Evolutionary conservation across 2,888 invertebrate species (phyloP).

Genomic region (Harmothoe impar): DNA sequence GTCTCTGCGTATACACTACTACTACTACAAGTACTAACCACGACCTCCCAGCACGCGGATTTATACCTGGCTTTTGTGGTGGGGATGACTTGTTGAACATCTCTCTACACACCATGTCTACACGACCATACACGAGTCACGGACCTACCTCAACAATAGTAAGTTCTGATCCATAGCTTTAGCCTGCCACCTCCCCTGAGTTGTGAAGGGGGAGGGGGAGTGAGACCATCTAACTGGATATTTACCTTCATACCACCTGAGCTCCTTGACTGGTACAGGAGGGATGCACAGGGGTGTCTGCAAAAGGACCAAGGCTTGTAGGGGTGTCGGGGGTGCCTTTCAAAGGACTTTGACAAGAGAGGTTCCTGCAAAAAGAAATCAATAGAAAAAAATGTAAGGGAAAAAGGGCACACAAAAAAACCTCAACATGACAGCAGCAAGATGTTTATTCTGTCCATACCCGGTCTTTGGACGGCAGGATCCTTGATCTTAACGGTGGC

Average conservation of each 20-base stretch:
- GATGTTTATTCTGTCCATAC: conserved; percentile 1
- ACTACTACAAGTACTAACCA: background rate
- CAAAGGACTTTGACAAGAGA: background rate
- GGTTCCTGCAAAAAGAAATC: background rate
- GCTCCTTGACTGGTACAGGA: background rate
- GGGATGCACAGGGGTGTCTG: too few species aligned
- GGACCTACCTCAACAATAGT: background rate
- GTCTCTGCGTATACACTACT: background rate
- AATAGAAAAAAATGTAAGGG: background rate
- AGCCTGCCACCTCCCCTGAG: background rate
- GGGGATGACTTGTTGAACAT: conserved; percentile 6
- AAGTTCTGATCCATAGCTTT: background rate
- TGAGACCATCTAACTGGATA: background rate
- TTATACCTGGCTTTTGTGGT: conserved; percentile 9
- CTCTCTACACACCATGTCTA: background rate
- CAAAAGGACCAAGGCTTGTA: background rate
- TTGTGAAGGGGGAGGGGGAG: background rate
- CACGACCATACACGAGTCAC: conserved; percentile 7
- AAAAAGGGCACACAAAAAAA: background rate
- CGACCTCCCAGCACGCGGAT: background rate
- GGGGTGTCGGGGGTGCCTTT: background rate
- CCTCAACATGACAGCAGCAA: background rate
- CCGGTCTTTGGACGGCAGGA: background rate
- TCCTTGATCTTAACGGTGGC: conserved; percentile 10
- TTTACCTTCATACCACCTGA: conserved; percentile 1